Evolutionary conservation across 2,888 invertebrate species (phyloP).

Genomic region (Cynaeus angustus): DNA sequence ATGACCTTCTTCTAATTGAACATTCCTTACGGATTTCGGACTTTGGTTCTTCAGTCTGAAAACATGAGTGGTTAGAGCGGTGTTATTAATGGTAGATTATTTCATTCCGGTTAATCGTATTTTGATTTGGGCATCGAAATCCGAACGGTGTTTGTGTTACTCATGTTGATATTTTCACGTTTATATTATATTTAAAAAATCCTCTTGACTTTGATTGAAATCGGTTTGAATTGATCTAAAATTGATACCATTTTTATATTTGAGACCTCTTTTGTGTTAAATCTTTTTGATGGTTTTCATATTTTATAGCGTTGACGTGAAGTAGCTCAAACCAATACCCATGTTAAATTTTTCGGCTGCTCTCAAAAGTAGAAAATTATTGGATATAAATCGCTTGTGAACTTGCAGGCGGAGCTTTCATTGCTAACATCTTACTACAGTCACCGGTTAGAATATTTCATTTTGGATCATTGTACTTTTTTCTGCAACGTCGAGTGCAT

Average conservation of each 20-base stretch:
- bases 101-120: not conserved
- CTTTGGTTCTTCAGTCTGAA: not conserved
- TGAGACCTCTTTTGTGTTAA: no score
- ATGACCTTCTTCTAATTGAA: conserved; percentile 25
- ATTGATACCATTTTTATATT: no score
- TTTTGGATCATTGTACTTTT: no score
- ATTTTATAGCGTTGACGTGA: conserved; percentile 4
- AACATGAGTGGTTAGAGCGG: not conserved
- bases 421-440: no score
- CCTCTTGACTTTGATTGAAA: no score
- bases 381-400: not conserved
- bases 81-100: not conserved
- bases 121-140: not conserved
- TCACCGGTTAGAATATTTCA: no score
- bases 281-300: conserved; percentile 4
- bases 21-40: conserved; percentile 23
- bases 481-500: no score
- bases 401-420: no score
- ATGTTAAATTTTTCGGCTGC: conserved; percentile 2
- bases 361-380: conserved; percentile 1
- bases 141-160: no score
- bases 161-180: no score
- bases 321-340: conserved; percentile 3
- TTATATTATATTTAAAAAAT: no score
- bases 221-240: no score